Conservation (phyloP, 2,888 invertebrate species). For the Cheilosia vulpina region DNA sequence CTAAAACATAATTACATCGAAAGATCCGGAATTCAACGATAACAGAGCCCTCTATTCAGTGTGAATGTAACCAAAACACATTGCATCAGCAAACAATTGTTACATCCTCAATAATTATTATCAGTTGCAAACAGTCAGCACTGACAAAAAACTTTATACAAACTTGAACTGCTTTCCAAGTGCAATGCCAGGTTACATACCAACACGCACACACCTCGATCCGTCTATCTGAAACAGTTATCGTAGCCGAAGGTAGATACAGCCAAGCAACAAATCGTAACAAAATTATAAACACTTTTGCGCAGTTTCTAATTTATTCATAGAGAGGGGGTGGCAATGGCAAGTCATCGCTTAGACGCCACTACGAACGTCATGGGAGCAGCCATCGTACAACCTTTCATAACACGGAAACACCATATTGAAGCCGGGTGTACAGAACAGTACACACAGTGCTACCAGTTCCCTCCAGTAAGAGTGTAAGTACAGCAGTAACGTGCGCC, state of each 20-base stretch:
- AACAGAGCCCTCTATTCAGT: not conserved
- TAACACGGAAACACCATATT: slow-evolving; percentile 67
- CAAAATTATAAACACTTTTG: slow-evolving; percentile 35
- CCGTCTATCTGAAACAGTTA: not conserved
- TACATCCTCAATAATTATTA: slow-evolving; percentile 18
- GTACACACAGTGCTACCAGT: not conserved
- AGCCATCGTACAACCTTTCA: slow-evolving; percentile 30
- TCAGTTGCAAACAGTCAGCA: slow-evolving; percentile 9
- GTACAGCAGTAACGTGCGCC: not conserved
- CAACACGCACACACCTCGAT: not conserved
- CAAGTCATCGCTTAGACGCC: slow-evolving; percentile 41
- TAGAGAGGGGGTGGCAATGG: slow-evolving; percentile 10
- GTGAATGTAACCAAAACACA: not conserved
- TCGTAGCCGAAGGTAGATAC: not conserved
- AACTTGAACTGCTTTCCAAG: slow-evolving; percentile 9
- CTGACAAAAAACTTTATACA: not conserved
- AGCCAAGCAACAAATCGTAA: slow-evolving; percentile 24
- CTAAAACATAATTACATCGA: not conserved
- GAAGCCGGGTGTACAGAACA: slow-evolving; percentile 37
- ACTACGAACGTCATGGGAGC: slow-evolving; percentile 54
- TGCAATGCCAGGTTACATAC: not conserved
- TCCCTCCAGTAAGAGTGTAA: not conserved
- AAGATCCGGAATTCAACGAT: not conserved
- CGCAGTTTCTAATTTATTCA: slow-evolving; percentile 30
- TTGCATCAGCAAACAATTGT: slow-evolving; percentile 1